phyloP scores from a whole-genome alignment of 2,888 invertebrate genomes.

The Ophraella communa region DNA sequence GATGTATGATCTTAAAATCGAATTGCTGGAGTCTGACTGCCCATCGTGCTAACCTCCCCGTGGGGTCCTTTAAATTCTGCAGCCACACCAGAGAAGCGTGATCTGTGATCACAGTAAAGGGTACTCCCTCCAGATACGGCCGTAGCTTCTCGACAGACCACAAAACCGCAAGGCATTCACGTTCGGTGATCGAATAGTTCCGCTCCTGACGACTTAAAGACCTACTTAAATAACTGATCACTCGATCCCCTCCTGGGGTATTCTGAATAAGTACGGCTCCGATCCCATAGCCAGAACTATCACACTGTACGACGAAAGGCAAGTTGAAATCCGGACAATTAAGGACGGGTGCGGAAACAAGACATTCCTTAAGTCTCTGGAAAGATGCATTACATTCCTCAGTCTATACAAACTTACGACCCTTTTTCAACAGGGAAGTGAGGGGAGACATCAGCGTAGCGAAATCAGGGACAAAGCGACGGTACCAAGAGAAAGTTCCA shows the following conservation, averaged over 20 bases:
- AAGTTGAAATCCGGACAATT: slow-evolving; percentile 30
- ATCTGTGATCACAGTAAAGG: slow-evolving; percentile 35
- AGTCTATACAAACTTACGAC: slow-evolving; percentile 31
- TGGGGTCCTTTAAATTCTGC: slow-evolving; percentile 28
- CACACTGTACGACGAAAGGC: slow-evolving; percentile 30
- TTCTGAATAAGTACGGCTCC: slow-evolving; percentile 36
- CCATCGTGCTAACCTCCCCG: slow-evolving; percentile 22
- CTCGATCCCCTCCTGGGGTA: slow-evolving; percentile 23
- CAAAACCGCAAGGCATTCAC: slow-evolving; percentile 33
- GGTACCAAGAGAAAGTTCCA: slow-evolving; percentile 38
- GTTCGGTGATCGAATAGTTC: slow-evolving; percentile 34
- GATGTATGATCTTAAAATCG: slow-evolving; percentile 20
- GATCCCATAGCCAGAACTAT: slow-evolving; percentile 24
- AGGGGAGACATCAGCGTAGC: slow-evolving; percentile 29
- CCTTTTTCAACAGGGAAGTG: slow-evolving; percentile 26
- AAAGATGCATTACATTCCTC: slow-evolving; percentile 29
- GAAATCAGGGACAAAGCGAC: slow-evolving; percentile 39
- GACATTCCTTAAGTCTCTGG: slow-evolving; percentile 22
- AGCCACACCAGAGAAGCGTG: slow-evolving; percentile 25
- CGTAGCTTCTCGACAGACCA: slow-evolving; percentile 33
- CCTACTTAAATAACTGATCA: slow-evolving; percentile 23
- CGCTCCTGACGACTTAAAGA: slow-evolving; percentile 2
- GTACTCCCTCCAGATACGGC: slow-evolving; percentile 30
- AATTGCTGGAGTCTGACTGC: slow-evolving; percentile 30
- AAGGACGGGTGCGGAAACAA: slow-evolving; percentile 31